Evolutionary conservation across 2,797 vertebrate genomes (phyloP).

Genomic region (Anomalospiza imberbis): DNA sequence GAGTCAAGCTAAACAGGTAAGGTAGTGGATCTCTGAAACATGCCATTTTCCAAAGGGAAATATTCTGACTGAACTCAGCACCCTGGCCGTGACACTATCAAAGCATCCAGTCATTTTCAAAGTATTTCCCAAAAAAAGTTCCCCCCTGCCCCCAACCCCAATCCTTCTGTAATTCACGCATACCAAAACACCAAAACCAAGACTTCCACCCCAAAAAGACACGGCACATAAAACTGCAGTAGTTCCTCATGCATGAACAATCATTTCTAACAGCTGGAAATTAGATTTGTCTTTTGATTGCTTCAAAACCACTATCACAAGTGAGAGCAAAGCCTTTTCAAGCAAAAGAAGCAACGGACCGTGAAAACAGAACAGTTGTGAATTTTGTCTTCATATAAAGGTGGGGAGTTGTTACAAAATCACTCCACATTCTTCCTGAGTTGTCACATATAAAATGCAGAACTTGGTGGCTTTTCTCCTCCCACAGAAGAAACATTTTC

Average conservation of each 20-base stretch:
- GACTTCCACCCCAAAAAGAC: background rate
- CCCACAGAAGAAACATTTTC: background rate
- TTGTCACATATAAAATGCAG: background rate
- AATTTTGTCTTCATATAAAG: slow-evolving; percentile 27
- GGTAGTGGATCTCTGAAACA: background rate
- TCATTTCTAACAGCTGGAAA: slow-evolving; percentile 51
- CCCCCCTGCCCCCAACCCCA: rapidly evolving
- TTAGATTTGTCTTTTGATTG: slow-evolving; percentile 58
- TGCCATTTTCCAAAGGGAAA: background rate
- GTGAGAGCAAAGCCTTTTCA: slow-evolving; percentile 59
- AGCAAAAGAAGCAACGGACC: slow-evolving; percentile 49
- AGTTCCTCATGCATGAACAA: slow-evolving; percentile 48
- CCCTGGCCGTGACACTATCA: background rate
- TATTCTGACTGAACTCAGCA: background rate
- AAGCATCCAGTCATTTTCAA: background rate
- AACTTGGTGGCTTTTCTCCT: background rate
- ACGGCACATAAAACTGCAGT: background rate
- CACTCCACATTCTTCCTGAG: background rate
- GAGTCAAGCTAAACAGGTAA: background rate
- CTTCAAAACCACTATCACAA: slow-evolving; percentile 56
- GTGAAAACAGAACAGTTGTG: slow-evolving; percentile 48
- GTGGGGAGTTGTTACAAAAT: slow-evolving; percentile 35
- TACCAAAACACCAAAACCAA: slow-evolving; percentile 27
- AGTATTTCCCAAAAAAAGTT: background rate
- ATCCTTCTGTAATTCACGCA: background rate